These are phyloP conservation scores for Mycalesis mineus DNA, from an alignment of 2,888 invertebrate species.

Conservation along the genomic window DNA sequence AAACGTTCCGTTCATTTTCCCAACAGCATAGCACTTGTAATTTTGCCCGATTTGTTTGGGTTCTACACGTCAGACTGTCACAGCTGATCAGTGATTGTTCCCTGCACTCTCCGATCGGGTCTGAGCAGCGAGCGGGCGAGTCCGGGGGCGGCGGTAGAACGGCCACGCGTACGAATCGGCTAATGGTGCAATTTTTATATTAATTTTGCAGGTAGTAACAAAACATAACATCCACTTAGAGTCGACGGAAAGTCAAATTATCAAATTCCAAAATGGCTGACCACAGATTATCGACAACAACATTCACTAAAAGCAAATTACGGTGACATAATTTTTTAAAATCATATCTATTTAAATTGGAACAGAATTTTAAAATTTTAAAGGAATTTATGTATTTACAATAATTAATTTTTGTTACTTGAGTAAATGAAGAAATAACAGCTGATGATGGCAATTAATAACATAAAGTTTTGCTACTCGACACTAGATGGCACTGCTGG, in stretches of 20 bases:
- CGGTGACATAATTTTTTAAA: neutral
- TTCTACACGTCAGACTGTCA: slow-evolving; percentile 68
- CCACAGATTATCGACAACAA: slow-evolving; percentile 41
- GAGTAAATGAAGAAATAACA: too few relatives aligned
- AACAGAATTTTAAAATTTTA: too few relatives aligned
- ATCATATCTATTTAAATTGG: neutral
- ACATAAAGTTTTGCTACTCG: neutral
- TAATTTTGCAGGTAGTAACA: slow-evolving; percentile 61
- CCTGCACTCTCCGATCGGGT: slow-evolving; percentile 34
- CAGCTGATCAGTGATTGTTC: slow-evolving; percentile 70
- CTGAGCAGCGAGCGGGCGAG: slow-evolving; percentile 28
- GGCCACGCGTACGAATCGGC: slow-evolving; percentile 34
- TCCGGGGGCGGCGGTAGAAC: slow-evolving; percentile 34
- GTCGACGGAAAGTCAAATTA: slow-evolving; percentile 48
- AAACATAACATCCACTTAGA: slow-evolving; percentile 61
- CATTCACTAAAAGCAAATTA: neutral
- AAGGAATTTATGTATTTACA: neutral
- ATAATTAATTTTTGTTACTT: neutral
- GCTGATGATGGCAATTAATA: neutral
- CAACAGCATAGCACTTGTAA: slow-evolving; percentile 62
- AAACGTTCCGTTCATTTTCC: slow-evolving; percentile 80
- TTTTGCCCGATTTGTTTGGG: slow-evolving; percentile 66
- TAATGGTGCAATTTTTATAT: slow-evolving; percentile 33
- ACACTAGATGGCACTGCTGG: neutral
- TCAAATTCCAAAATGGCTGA: slow-evolving; percentile 69